These are phyloP conservation scores for Apodemia mormo DNA, from an alignment of 2,888 invertebrate species.

Conservation along the genomic window DNA sequence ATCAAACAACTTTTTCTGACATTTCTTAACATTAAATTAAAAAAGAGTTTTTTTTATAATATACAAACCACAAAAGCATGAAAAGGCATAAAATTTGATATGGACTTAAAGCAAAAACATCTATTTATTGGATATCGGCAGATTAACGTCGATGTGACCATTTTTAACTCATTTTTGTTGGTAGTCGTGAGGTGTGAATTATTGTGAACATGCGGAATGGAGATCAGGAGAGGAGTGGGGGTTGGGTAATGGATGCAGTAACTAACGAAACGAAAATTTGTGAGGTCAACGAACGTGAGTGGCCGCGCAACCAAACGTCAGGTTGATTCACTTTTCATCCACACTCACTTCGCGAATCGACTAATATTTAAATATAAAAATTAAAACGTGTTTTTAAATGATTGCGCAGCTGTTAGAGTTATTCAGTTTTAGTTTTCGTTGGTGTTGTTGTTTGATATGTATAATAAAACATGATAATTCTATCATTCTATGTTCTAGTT, in stretches of 20 bases:
- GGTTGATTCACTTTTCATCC: constrained; percentile 81
- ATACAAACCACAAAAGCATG: not conserved
- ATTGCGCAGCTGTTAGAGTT: constrained; percentile 32
- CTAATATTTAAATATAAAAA: constrained; percentile 32
- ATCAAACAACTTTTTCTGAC: constrained; percentile 37
- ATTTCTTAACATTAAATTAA: constrained; percentile 33
- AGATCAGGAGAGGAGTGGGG: constrained; percentile 45
- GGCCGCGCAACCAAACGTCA: constrained; percentile 75
- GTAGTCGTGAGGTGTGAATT: constrained; percentile 64
- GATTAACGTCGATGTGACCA: not conserved
- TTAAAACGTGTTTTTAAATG: constrained; percentile 49
- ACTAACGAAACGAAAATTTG: constrained; percentile 81
- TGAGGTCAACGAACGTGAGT: constrained; percentile 77
- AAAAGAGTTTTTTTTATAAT: constrained; percentile 30
- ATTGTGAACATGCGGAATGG: constrained; percentile 55
- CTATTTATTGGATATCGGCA: not conserved
- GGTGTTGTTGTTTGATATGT: not conserved
- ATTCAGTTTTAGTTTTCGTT: constrained; percentile 30
- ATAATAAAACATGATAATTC: not conserved
- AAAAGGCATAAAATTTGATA: not conserved
- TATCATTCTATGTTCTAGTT: not conserved
- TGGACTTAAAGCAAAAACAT: not conserved
- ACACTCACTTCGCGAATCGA: constrained; percentile 64
- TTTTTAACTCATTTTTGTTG: constrained; percentile 37
- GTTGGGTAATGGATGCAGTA: constrained; percentile 54